Percentiles rank a stretch among this genome's conserved stretches.
Conservation (phyloP, 2,113 vertebrate species). For the Glaucomys volans region DNA sequence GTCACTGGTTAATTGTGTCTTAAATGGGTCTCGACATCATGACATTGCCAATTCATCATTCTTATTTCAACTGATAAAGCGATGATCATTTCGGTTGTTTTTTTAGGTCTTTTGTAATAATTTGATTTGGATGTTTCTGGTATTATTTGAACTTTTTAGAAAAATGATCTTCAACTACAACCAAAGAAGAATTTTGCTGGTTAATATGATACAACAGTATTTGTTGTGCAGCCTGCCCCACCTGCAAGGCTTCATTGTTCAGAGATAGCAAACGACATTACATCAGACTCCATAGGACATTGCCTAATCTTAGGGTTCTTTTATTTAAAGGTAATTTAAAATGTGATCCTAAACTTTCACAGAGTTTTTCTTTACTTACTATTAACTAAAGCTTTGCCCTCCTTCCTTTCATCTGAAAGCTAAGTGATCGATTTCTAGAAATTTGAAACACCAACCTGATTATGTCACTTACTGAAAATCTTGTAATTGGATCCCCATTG, state of each 20-base stretch:
- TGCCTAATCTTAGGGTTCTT: not conserved
- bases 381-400: not conserved
- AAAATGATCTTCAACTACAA: not conserved
- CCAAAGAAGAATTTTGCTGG: not conserved
- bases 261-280: not conserved
- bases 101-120: not conserved
- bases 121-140: not conserved
- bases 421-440: not conserved
- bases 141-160: not conserved
- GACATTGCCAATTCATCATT: not conserved
- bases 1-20: not conserved
- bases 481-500: not conserved
- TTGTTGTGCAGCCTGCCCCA: not conserved
- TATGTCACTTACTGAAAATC: not conserved
- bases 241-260: not conserved
- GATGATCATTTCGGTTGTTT: not conserved
- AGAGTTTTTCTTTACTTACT: not conserved
- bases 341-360: not conserved
- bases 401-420: not conserved
- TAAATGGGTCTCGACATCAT: not conserved
- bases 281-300: not conserved
- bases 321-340: slow-evolving; percentile 28
- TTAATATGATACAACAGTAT: not conserved
- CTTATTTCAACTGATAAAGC: not conserved
- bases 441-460: not conserved